phyloP scores from a whole-genome alignment of 2,888 invertebrate genomes.

The Tineola bisselliella region DNA sequence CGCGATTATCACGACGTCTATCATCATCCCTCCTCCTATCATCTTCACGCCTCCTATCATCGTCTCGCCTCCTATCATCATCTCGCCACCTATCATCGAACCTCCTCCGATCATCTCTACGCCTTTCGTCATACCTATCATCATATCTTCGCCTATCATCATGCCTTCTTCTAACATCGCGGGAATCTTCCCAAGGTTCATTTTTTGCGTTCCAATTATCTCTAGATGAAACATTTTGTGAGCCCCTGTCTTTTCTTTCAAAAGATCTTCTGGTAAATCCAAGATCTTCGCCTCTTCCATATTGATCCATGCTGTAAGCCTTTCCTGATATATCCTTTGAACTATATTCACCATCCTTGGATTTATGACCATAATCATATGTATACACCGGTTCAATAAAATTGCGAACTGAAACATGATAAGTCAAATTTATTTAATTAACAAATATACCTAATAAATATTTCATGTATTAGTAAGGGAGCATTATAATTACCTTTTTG shows the following conservation, averaged over 20 bases:
- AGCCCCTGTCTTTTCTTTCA: conserved; percentile 20
- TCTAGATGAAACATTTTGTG: conserved; percentile 23
- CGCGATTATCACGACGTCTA: conserved; percentile 18
- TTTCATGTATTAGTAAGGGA: no score
- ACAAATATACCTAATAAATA: neutral
- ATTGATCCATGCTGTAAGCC: conserved; percentile 25
- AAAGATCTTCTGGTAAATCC: conserved; percentile 36
- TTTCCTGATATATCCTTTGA: conserved; percentile 21
- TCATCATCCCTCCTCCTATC: conserved; percentile 24
- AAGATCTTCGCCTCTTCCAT: conserved; percentile 41
- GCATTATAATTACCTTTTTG: conserved; percentile 48
- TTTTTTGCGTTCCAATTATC: conserved; percentile 17
- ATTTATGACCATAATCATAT: conserved; percentile 77
- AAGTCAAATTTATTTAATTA: conserved; percentile 14
- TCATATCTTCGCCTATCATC: conserved; percentile 11
- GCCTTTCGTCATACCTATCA: conserved; percentile 16
- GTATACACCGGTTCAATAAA: conserved; percentile 73
- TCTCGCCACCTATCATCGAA: conserved; percentile 25
- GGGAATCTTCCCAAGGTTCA: conserved; percentile 11
- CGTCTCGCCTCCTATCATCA: conserved; percentile 24
- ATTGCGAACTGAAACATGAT: conserved; percentile 50
- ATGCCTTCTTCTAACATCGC: conserved; percentile 3
- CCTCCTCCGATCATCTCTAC: conserved; percentile 24
- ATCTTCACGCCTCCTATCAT: conserved; percentile 17
- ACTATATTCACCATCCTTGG: conserved; percentile 47